Evolutionary conservation across 2,113 vertebrate genomes (phyloP).

Genomic region (Tachycineta bicolor): DNA sequence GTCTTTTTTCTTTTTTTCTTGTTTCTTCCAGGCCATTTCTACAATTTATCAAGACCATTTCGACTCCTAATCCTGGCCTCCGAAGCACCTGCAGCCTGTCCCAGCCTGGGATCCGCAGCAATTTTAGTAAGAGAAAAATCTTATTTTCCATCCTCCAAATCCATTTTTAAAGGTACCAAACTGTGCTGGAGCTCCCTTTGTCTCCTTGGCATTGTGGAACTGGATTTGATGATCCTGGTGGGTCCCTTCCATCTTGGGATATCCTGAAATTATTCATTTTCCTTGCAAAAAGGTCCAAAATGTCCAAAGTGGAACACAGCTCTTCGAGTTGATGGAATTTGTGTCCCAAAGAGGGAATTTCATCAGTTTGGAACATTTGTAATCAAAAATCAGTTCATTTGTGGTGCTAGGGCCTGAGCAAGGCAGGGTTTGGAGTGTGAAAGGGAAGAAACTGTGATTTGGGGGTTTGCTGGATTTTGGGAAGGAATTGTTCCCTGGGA

Average conservation of each 20-base stretch:
- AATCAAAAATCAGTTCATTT: neutral
- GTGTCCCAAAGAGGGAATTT: neutral
- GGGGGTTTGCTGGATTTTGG: neutral
- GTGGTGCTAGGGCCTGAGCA: neutral
- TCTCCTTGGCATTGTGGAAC: fast-evolving
- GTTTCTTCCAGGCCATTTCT: constrained; percentile 59
- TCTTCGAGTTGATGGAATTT: neutral
- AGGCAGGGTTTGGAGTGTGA: neutral
- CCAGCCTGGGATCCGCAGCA: constrained; percentile 27
- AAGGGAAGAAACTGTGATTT: neutral
- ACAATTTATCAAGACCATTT: constrained; percentile 60
- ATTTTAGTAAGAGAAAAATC: constrained; percentile 41
- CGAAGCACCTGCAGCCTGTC: constrained; percentile 27
- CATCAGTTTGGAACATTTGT: neutral
- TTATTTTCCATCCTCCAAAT: neutral
- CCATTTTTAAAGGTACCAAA: neutral
- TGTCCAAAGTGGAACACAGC: fast-evolving
- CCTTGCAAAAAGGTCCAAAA: neutral
- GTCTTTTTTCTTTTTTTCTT: neutral
- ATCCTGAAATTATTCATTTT: neutral
- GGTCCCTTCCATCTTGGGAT: neutral
- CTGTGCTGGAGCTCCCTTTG: neutral
- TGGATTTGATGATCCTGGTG: neutral
- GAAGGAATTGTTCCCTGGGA: neutral
- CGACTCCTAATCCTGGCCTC: constrained; percentile 55